Conservation (phyloP, 2,888 invertebrate genomes). For the Drosophila nr. fundita region DNA sequence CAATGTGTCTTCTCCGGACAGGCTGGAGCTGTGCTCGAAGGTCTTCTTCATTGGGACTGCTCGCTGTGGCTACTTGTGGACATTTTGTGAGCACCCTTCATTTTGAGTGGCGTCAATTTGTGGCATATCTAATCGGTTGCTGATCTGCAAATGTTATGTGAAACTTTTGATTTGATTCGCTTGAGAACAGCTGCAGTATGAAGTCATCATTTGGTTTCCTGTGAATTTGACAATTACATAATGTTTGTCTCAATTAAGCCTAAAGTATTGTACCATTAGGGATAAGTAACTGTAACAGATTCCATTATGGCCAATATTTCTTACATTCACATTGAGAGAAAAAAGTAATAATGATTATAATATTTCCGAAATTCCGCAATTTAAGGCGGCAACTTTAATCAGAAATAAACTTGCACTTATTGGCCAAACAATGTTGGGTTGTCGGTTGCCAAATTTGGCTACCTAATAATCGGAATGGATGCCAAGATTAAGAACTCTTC, state of each 20-base stretch:
- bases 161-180: slow-evolving; percentile 47
- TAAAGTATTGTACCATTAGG: neutral
- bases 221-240: slow-evolving; percentile 10
- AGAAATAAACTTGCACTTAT: neutral
- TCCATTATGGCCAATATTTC: neutral
- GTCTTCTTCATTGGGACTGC: slow-evolving; percentile 11
- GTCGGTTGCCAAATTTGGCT: slow-evolving; percentile 20
- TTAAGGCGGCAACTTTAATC: neutral
- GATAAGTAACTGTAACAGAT: neutral
- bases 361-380: neutral
- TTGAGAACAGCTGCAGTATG: slow-evolving; percentile 67
- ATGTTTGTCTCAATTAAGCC: neutral
- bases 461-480: slow-evolving; percentile 13
- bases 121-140: slow-evolving; percentile 19
- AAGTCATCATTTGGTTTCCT: slow-evolving; percentile 53
- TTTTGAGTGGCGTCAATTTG: slow-evolving; percentile 14
- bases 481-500: slow-evolving; percentile 8
- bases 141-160: slow-evolving; percentile 48
- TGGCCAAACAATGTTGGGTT: neutral
- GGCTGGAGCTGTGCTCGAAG: slow-evolving; percentile 18
- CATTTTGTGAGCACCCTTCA: slow-evolving; percentile 19
- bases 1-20: slow-evolving; percentile 33
- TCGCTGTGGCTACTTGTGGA: slow-evolving; percentile 5
- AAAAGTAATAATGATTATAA: no score
- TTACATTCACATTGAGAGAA: neutral